Evolutionary conservation across 2,113 vertebrate species (phyloP).

Genomic region (Ursus arctos): DNA sequence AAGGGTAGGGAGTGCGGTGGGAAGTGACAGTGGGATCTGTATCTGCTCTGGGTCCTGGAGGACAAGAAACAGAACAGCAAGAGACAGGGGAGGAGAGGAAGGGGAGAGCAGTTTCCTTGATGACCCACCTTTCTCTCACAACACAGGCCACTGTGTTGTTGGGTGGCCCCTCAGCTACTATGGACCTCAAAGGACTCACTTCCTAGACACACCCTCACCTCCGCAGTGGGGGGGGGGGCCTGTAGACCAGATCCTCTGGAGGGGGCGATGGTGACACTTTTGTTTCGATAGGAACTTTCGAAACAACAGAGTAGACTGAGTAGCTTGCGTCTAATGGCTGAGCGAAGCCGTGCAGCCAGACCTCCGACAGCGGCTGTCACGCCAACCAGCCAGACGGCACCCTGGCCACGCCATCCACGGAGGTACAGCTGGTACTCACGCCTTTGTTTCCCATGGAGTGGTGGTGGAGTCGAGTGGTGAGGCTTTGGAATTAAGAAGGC

Average conservation of each 20-base stretch:
- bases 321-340: background rate
- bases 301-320: background rate
- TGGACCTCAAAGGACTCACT: background rate
- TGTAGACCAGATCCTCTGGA: background rate
- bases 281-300: background rate
- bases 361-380: rapidly evolving
- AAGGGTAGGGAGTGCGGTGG: rapidly evolving
- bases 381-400: background rate
- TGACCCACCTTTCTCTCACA: background rate
- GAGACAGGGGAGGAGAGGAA: too few species aligned
- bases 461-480: background rate
- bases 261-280: background rate
- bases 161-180: background rate
- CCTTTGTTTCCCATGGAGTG: background rate
- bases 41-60: background rate
- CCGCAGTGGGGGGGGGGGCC: background rate
- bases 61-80: too few species aligned
- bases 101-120: too few species aligned
- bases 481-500: background rate
- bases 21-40: background rate
- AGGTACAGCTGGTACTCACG: too few species aligned
- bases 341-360: background rate
- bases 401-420: rapidly evolving
- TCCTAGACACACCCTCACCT: background rate
- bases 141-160: background rate